Evolutionary conservation across 2,113 vertebrate species (phyloP), one percentile per base, ranked within the genome.

Genomic region (Pteronura brasiliensis): DNA sequence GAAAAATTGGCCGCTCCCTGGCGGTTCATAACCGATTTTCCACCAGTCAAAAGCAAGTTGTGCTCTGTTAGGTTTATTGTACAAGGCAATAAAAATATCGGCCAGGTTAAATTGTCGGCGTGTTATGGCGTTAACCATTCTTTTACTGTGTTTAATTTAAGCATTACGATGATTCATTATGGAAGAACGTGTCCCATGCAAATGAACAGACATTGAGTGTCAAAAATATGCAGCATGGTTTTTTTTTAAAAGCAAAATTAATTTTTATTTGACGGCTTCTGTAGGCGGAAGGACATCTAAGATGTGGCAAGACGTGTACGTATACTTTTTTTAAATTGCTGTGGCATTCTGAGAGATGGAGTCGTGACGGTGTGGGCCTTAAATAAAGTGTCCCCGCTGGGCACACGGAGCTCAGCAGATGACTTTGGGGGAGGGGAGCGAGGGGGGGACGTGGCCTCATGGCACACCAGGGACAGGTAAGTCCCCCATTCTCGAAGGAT

Each of bases 31-130:
- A 99, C 99, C 96, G 98, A 99, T 99, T 99, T 99, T 99, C 99
- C 99, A 99, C 99, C 99, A 99, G 99, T 99, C 98, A 99, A 99
- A 99, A 99, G 98, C 99, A 99, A 99, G 99, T 99, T 99, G 98
- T 99, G 99, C 99, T 99, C 99, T 98, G 99, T 99, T 99, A 99
- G 99, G 98, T 99, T 99, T 99, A 99, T 99, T 98, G 99, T 98
- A 99, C 98, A 98, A 99, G 99, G 99, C 99, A 98, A 99, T 99
- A 99, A 99, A 99, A 99, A 99, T 99, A 99, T 99, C 99, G 99
- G 99, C 99, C 99, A 99, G 99, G 99, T 99, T 99, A 99, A 99
- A 99, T 98, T 98, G 99, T 98, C 99, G 98, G 99, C 93, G 93
- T 98, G 98, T 98, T 98, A 98, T 97, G 98, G 98, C 98, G 98